Conservation (phyloP, 1,140 invertebrate species). For the Asobara japonica region DNA sequence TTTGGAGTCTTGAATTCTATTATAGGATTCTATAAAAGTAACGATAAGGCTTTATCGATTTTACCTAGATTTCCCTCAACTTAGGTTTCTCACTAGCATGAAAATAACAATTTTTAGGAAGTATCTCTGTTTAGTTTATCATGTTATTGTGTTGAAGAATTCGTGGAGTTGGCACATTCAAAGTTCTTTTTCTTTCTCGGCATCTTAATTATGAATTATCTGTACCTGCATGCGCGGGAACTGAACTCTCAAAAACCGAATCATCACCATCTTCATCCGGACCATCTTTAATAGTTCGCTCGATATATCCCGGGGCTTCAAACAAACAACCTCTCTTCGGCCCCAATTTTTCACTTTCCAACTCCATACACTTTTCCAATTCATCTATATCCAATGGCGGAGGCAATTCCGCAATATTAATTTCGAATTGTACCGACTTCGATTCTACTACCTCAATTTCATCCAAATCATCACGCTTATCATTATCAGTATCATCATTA, state of each 20-base stretch:
- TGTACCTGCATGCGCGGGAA: conserved; percentile 37
- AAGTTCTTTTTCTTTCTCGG: conserved; percentile 21
- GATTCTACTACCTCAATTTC: too few relatives aligned
- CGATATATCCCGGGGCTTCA: conserved; percentile 50
- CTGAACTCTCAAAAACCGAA: conserved; percentile 56
- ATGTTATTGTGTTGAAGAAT: too few relatives aligned
- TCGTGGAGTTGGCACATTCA: too few relatives aligned
- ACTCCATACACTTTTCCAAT: background rate
- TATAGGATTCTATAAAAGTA: too few relatives aligned
- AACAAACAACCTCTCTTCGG: conserved; percentile 34
- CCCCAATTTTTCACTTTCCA: background rate
- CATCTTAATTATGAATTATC: too few relatives aligned
- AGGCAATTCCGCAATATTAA: background rate
- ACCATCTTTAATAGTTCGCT: conserved; percentile 53
- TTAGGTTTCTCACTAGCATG: too few relatives aligned
- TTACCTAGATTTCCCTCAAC: too few relatives aligned
- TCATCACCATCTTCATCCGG: conserved; percentile 62
- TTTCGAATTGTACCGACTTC: background rate
- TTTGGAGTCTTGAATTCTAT: too few relatives aligned
- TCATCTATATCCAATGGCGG: background rate
- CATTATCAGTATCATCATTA: background rate
- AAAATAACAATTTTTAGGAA: too few relatives aligned
- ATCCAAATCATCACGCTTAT: too few relatives aligned
- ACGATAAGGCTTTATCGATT: too few relatives aligned
- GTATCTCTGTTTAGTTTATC: too few relatives aligned